Evolutionary conservation across 2,797 vertebrate species (phyloP).

Genomic region (Acanthurus lineatus): DNA sequence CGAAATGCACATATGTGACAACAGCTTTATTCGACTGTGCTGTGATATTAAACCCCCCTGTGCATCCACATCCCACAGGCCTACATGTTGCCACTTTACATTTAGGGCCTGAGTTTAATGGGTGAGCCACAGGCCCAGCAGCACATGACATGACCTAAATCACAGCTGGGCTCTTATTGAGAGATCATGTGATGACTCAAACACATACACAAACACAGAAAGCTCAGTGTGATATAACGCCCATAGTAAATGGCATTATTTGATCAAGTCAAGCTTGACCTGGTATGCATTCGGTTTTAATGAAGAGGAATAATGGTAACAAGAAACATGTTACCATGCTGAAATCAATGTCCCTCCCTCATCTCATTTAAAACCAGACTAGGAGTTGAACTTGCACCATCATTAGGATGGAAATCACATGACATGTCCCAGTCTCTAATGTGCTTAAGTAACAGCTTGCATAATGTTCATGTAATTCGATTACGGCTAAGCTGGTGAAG

Average conservation of each 20-base stretch:
- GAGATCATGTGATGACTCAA: slow-evolving; percentile 52
- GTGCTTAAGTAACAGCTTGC: slow-evolving; percentile 46
- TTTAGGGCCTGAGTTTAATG: slow-evolving; percentile 39
- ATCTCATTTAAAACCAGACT: background rate
- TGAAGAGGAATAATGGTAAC: slow-evolving; percentile 34
- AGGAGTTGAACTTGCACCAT: slow-evolving; percentile 10
- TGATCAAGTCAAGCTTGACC: slow-evolving; percentile 55
- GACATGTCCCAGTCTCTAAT: slow-evolving; percentile 50
- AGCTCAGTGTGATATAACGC: slow-evolving; percentile 42
- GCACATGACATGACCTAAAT: slow-evolving; percentile 67
- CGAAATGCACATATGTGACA: slow-evolving; percentile 32
- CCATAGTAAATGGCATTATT: slow-evolving; percentile 13
- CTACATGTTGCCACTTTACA: slow-evolving; percentile 35
- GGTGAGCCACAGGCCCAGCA: slow-evolving; percentile 32
- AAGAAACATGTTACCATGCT: background rate
- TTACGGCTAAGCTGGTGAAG: slow-evolving; percentile 50
- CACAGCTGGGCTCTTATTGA: slow-evolving; percentile 29
- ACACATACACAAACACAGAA: slow-evolving; percentile 9
- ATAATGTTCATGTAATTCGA: slow-evolving; percentile 40
- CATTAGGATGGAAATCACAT: slow-evolving; percentile 31
- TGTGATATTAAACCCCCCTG: slow-evolving; percentile 16
- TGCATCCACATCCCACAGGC: slow-evolving; percentile 22
- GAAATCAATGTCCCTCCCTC: slow-evolving; percentile 26
- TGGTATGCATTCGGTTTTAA: slow-evolving; percentile 39
- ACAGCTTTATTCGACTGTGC: slow-evolving; percentile 36